Percentiles rank a stretch among this genome's conserved stretches.
Evolutionary conservation across 2,888 invertebrate genomes (phyloP).

Genomic region (Mylabris sibirica): DNA sequence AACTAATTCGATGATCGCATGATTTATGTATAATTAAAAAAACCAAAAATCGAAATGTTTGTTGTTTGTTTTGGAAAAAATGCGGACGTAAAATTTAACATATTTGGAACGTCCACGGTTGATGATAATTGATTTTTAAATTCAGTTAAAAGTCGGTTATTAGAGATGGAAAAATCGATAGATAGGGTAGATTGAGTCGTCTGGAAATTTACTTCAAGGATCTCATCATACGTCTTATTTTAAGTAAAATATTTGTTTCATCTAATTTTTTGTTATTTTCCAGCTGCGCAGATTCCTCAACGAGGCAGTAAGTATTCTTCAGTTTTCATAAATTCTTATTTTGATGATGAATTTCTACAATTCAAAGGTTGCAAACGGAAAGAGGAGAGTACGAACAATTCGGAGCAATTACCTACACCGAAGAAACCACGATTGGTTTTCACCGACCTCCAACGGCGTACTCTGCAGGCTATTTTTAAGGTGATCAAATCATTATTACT

Average conservation of each 20-base stretch:
- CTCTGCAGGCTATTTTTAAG: slow-evolving; percentile 99
- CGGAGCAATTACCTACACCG: slow-evolving; percentile 88
- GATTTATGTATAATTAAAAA: slow-evolving; percentile 15
- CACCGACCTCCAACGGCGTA: slow-evolving; percentile 99
- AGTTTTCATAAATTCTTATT: slow-evolving; percentile 15
- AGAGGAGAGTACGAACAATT: slow-evolving; percentile 83
- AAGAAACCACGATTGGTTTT: slow-evolving; percentile 99
- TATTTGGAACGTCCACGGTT: slow-evolving; percentile 30
- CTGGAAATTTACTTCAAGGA: slow-evolving; percentile 19
- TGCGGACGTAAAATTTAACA: slow-evolving; percentile 26
- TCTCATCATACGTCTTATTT: background rate
- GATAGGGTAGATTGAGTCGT: slow-evolving; percentile 36
- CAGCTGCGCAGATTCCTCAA: slow-evolving; percentile 90
- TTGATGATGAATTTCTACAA: background rate
- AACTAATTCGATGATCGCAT: slow-evolving; percentile 25
- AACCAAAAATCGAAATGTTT: background rate
- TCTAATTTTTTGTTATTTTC: slow-evolving; percentile 64
- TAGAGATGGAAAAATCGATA: slow-evolving; percentile 24
- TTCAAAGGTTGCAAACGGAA: slow-evolving; percentile 91
- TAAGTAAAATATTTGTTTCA: slow-evolving; percentile 22
- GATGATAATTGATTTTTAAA: slow-evolving; percentile 15
- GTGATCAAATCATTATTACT: slow-evolving; percentile 61
- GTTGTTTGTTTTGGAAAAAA: background rate
- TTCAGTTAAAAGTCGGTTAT: background rate
- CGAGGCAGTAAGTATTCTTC: slow-evolving; percentile 81